Conservation (phyloP, 2,888 invertebrate species). For the Torymus tubicola region DNA sequence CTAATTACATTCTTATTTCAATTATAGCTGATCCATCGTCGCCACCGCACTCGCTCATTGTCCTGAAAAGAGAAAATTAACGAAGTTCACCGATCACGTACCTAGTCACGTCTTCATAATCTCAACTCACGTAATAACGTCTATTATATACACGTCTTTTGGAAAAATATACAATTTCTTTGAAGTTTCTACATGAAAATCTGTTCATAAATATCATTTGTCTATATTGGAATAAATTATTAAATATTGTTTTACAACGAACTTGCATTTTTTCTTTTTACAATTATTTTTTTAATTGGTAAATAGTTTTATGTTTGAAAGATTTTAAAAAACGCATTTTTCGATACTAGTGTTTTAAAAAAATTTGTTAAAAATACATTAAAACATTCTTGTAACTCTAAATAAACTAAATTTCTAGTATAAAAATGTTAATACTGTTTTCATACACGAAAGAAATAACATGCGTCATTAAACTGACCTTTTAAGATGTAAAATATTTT, state of each 20-base stretch:
- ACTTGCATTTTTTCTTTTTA: too few species aligned
- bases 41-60: slow-evolving; percentile 4
- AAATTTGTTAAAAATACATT: too few species aligned
- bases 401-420: slow-evolving; percentile 25
- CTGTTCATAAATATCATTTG: too few species aligned
- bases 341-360: too few species aligned
- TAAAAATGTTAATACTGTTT: slow-evolving; percentile 3
- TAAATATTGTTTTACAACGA: too few species aligned
- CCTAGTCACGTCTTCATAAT: slow-evolving; percentile 31
- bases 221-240: too few species aligned
- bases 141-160: slow-evolving; percentile 38
- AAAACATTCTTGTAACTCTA: not conserved
- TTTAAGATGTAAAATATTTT: too few species aligned
- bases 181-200: not conserved
- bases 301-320: too few species aligned
- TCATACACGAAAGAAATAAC: slow-evolving; percentile 16
- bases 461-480: slow-evolving; percentile 33
- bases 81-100: slow-evolving; percentile 14
- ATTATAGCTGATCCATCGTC: slow-evolving; percentile 11
- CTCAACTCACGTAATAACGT: slow-evolving; percentile 21
- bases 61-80: slow-evolving; percentile 34
- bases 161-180: slow-evolving; percentile 24
- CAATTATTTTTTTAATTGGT: too few species aligned
- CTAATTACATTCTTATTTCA: slow-evolving; percentile 12
- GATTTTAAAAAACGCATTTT: too few species aligned